Evolutionary conservation across 1,140 invertebrate species (phyloP).

Genomic region (Saxidomus purpurata): DNA sequence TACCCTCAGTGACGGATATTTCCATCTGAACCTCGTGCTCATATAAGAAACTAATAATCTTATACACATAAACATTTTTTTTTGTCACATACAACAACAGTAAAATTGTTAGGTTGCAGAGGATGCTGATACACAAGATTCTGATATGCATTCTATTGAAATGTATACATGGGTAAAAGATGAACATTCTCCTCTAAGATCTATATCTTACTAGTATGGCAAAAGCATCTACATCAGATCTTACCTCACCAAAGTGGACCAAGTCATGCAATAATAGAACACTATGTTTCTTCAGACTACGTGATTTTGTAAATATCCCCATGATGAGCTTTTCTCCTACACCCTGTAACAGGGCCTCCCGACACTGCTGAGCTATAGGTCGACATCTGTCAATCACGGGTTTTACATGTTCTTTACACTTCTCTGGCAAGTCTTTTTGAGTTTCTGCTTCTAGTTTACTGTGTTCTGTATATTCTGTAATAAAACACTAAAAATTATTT

Average conservation of each 20-base stretch:
- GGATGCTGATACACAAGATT: no score
- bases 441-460: background rate
- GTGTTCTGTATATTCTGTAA: conserved; percentile 28
- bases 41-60: no score
- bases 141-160: no score
- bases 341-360: conserved; percentile 61
- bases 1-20: no score
- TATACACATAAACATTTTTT: no score
- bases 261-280: conserved; percentile 74
- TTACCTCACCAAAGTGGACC: conserved; percentile 75
- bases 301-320: conserved; percentile 71
- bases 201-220: no score
- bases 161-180: no score
- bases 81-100: no score
- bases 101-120: no score
- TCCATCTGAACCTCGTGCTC: no score
- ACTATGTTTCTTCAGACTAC: conserved; percentile 64
- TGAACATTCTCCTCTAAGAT: no score
- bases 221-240: no score
- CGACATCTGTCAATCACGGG: conserved; percentile 70
- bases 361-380: conserved; percentile 75
- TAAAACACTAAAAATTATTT: background rate
- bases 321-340: conserved; percentile 66
- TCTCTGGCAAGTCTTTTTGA: background rate
- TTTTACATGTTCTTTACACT: background rate